These are phyloP conservation scores for Aromia moschata DNA, from an alignment of 2,888 invertebrate species.

Conservation along the genomic window DNA sequence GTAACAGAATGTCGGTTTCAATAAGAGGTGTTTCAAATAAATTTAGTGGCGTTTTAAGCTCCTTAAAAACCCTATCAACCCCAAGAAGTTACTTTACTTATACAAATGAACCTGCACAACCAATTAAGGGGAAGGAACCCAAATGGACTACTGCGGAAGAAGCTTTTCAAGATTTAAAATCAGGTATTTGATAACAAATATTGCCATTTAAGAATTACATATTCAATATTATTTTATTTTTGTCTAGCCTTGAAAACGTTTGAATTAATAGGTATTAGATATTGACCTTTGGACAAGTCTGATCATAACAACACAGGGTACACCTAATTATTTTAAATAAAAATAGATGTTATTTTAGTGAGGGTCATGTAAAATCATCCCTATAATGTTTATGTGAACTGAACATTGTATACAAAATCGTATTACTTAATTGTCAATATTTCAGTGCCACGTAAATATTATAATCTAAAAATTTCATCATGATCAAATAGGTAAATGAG, in stretches of 20 bases:
- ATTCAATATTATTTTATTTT: conserved; percentile 1
- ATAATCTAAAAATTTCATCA: too few relatives aligned
- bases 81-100: conserved; percentile 78
- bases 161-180: conserved; percentile 81
- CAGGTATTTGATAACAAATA: conserved; percentile 70
- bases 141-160: conserved; percentile 78
- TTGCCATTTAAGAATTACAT: too few relatives aligned
- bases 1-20: conserved; percentile 51
- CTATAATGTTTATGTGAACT: too few relatives aligned
- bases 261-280: not conserved
- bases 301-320: too few relatives aligned
- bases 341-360: too few relatives aligned
- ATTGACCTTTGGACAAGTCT: conserved; percentile 5
- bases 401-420: too few relatives aligned
- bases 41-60: conserved; percentile 50
- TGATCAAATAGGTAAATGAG: too few relatives aligned
- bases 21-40: conserved; percentile 48
- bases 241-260: not conserved
- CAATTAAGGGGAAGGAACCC: conserved; percentile 71
- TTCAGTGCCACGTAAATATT: too few relatives aligned
- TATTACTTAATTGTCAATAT: too few relatives aligned
- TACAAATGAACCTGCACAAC: conserved; percentile 82
- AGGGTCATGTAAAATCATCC: too few relatives aligned
- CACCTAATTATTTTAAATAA: too few relatives aligned
- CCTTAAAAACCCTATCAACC: conserved; percentile 47